Evolutionary conservation across 1,140 invertebrate genomes (phyloP).

Genomic region (Piezodorus guildinii): DNA sequence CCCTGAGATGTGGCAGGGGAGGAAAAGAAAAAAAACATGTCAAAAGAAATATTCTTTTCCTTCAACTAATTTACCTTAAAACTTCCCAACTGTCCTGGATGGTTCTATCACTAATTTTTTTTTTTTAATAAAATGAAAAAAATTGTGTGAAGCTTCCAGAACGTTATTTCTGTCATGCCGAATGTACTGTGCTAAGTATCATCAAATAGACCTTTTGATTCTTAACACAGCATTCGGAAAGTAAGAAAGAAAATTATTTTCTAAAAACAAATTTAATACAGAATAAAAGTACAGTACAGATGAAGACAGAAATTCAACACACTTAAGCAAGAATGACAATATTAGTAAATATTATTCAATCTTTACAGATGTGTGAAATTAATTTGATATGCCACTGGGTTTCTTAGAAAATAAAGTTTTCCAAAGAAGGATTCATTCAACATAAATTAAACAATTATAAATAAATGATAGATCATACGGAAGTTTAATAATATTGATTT

Average conservation of each 20-base stretch:
- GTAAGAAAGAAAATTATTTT: neutral
- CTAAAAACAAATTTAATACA: too few relatives aligned
- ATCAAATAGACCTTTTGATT: neutral
- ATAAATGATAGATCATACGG: too few relatives aligned
- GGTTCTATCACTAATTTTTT: slow-evolving; percentile 9
- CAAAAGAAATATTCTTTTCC: neutral
- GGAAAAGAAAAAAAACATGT: slow-evolving; percentile 5
- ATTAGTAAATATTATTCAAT: too few relatives aligned
- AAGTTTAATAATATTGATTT: too few relatives aligned
- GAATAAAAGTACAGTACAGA: too few relatives aligned
- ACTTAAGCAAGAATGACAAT: too few relatives aligned
- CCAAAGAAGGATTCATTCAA: too few relatives aligned
- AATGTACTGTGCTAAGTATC: slow-evolving; percentile 8
- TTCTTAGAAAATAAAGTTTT: too few relatives aligned
- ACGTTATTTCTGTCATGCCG: slow-evolving; percentile 8
- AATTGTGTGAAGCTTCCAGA: slow-evolving; percentile 13
- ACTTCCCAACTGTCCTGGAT: slow-evolving; percentile 5
- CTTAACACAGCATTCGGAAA: slow-evolving; percentile 14
- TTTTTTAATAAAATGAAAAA: neutral
- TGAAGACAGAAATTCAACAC: too few relatives aligned
- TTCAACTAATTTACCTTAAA: neutral
- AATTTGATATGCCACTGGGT: too few relatives aligned
- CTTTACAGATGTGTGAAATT: too few relatives aligned
- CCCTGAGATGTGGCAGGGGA: slow-evolving; percentile 9
- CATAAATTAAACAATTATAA: too few relatives aligned